These are phyloP conservation scores for Bufotes viridis DNA, from an alignment of 2,797 vertebrate genomes.

Conservation along the genomic window DNA sequence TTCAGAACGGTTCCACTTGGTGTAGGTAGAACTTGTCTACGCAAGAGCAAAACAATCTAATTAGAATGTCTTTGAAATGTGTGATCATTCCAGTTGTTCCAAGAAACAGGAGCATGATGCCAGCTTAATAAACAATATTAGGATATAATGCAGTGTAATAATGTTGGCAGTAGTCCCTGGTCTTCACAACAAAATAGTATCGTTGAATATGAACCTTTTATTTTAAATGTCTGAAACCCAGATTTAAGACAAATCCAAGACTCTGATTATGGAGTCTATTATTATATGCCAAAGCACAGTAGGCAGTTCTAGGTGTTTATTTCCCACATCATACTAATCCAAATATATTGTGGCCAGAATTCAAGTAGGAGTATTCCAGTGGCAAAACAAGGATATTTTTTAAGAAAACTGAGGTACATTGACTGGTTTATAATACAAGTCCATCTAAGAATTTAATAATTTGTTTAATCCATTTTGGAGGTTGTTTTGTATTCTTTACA, in stretches of 20 bases:
- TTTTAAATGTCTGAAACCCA: background rate
- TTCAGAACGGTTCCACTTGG: background rate
- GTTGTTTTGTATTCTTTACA: background rate
- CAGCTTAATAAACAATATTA: background rate
- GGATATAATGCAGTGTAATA: background rate
- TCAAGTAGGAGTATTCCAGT: background rate
- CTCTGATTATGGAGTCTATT: background rate
- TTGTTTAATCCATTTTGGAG: background rate
- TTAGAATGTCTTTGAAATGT: background rate
- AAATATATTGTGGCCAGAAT: constrained; percentile 1
- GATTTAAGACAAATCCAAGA: background rate
- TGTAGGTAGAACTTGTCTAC: background rate
- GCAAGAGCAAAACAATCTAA: background rate
- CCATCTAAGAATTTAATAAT: background rate
- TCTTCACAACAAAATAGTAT: background rate
- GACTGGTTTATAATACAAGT: background rate
- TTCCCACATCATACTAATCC: background rate
- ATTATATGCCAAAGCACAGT: constrained; percentile 3
- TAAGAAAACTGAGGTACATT: background rate
- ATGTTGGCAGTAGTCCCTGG: background rate
- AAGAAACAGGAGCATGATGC: background rate
- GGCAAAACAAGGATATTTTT: background rate
- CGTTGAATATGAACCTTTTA: background rate
- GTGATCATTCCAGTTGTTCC: background rate
- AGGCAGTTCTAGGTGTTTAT: background rate